phyloP scores from a whole-genome alignment of 2,888 invertebrate genomes.

The Sinopyrophorus schimmeli region DNA sequence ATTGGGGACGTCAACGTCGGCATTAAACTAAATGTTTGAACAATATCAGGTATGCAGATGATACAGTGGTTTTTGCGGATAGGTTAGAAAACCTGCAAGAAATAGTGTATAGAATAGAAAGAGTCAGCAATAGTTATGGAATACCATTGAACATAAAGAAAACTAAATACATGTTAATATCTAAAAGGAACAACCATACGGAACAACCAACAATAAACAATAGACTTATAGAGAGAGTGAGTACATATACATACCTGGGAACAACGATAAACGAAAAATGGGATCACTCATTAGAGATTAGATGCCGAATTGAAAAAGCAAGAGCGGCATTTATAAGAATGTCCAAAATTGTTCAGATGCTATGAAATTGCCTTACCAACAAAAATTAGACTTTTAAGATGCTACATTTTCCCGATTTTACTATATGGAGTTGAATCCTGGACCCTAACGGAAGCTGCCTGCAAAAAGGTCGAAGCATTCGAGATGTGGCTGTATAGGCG shows the following conservation, averaged over 20 bases:
- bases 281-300: slow-evolving; percentile 13
- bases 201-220: slow-evolving; percentile 5
- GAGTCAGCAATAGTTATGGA: background rate
- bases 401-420: slow-evolving; percentile 10
- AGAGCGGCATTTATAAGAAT: slow-evolving; percentile 5
- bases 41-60: slow-evolving; percentile 7
- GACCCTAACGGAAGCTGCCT: slow-evolving; percentile 6
- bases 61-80: slow-evolving; percentile 7
- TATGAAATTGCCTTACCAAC: background rate
- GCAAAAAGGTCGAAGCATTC: slow-evolving; percentile 15
- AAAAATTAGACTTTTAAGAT: slow-evolving; percentile 7
- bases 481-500: slow-evolving; percentile 20
- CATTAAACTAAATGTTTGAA: slow-evolving; percentile 11
- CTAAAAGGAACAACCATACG: background rate
- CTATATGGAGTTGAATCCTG: slow-evolving; percentile 15
- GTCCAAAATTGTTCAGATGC: slow-evolving; percentile 4
- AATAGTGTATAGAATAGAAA: background rate
- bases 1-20: background rate
- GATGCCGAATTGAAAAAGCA: slow-evolving; percentile 1
- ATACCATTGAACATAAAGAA: background rate
- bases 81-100: slow-evolving; percentile 4
- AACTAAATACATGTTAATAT: background rate
- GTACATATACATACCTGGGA: slow-evolving; percentile 3
- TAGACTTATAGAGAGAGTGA: slow-evolving; percentile 3
- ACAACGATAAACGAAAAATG: slow-evolving; percentile 1